Conservation (phyloP, 2,113 vertebrate species). For the Australoheros scitulus region DNA sequence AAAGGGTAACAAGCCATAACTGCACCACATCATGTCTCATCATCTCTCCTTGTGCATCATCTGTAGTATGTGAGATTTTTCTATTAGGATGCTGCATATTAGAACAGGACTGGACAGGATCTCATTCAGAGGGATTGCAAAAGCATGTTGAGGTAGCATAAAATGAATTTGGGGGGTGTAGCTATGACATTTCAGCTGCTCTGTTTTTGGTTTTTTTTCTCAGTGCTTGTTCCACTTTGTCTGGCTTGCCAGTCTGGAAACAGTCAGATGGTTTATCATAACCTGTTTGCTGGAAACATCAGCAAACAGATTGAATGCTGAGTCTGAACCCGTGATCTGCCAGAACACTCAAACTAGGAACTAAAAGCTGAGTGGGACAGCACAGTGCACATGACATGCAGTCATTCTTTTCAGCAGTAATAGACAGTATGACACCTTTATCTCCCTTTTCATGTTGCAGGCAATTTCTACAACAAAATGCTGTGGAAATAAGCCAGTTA, state of each 20-base stretch:
- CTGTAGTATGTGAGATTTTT: neutral
- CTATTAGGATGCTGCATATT: neutral
- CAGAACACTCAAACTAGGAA: neutral
- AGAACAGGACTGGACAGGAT: neutral
- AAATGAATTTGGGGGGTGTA: neutral
- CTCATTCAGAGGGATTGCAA: neutral
- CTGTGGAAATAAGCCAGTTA: neutral
- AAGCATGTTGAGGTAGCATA: neutral
- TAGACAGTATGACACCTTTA: neutral
- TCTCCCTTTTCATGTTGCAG: neutral
- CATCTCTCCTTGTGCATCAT: neutral
- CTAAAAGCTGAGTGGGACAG: neutral
- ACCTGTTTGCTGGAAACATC: constrained; percentile 3
- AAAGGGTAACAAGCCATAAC: neutral
- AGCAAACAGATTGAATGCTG: neutral
- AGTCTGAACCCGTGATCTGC: neutral
- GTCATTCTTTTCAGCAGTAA: neutral
- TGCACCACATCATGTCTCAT: neutral
- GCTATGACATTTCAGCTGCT: neutral
- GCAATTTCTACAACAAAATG: neutral
- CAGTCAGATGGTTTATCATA: neutral
- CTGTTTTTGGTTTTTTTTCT: neutral
- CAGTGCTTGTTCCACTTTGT: constrained; percentile 6
- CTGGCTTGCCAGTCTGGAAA: constrained; percentile 2
- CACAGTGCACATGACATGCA: neutral